A percentile compares a stretch with the other conserved stretches of the same genome.
phyloP scores from a whole-genome alignment of 2,888 invertebrate species.

The Aphidoletes aphidimyza region DNA sequence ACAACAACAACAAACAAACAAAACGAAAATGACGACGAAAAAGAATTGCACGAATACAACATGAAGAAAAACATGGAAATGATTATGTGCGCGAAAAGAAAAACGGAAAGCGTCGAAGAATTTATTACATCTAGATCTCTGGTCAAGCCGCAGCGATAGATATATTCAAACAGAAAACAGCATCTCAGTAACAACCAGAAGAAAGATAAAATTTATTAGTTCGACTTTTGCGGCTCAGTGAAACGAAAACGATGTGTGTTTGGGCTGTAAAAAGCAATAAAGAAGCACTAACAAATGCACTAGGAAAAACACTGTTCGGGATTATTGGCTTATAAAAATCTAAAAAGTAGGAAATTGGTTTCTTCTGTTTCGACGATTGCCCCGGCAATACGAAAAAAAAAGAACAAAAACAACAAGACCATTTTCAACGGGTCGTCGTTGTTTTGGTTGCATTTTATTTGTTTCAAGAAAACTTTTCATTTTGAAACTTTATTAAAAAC shows the following conservation, averaged over 20 bases:
- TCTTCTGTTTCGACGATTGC: background rate
- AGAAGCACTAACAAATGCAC: constrained; percentile 47
- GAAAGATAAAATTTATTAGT: constrained; percentile 51
- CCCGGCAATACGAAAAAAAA: background rate
- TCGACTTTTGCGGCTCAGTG: constrained; percentile 33
- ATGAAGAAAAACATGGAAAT: constrained; percentile 38
- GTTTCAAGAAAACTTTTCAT: no score
- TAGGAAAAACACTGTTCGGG: background rate
- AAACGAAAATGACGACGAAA: background rate
- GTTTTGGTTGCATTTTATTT: no score
- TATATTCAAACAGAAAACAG: constrained; percentile 21
- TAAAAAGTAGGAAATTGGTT: constrained; percentile 11
- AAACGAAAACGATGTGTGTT: constrained; percentile 36
- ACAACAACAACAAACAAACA: background rate
- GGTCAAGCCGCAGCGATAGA: constrained; percentile 32
- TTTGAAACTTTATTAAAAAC: no score
- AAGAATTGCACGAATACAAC: constrained; percentile 15
- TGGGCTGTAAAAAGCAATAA: constrained; percentile 29
- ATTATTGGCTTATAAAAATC: background rate
- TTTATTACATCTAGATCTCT: constrained; percentile 43
- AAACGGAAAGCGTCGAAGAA: constrained; percentile 47
- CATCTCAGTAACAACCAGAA: constrained; percentile 45
- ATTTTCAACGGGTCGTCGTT: no score
- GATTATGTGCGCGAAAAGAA: constrained; percentile 48
- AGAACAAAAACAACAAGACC: no score